Base-by-base conservation (phyloP, 2,113 vertebrate species). In the Dolichallabes microphthalmus region DNA sequence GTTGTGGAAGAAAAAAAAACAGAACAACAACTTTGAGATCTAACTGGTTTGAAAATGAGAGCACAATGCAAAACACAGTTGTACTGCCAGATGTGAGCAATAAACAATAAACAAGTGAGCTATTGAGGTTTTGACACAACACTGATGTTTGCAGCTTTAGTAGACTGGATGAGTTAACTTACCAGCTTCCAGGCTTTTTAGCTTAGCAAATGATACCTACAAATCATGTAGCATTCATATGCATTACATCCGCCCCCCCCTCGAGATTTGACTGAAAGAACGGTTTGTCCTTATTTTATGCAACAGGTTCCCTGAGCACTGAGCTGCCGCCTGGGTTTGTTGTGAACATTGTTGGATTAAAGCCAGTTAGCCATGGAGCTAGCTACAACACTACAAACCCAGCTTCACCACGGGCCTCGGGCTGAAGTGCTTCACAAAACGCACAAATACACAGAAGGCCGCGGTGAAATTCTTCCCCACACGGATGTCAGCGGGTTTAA, bases 311-410 rank as follows among this genome's bases (percentile, higher is more conserved):
- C 22, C 58, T 14, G 57, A 50, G 50, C 35, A 17, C n/a, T 64
- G 17, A 76, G 50, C 61, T 35, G 50, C 27, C 77, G 55, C 45
- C 60, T 85, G 39, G 8, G 77, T 85, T 71, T 61, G 84, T 52
- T 85, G 64, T 80, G 66, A 85, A 80, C 76, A 80, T 27, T 66
- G 79, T 61, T 86, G 79, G 79, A 86, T 14, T 64, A 15, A 4
- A 64, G 79, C 78, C 85, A 86, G 30, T 74, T 71, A 80, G 84
- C 84, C 17, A 9, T 12, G 45, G 30, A 25, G 66, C 71, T 63
- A 86, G 50, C 76, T 32, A 27, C 64, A 71, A 45, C 27, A 80
- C 53, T 68, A 66, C n/a, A 68, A 1, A 32, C n/a, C 63, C 32
- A 60, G 76, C 50, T 60, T 7, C n/a, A 57, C n/a, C 50, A 85